A percentile compares a stretch with the other conserved stretches of the same genome.
These are phyloP conservation scores for Minunthozetes semirufus DNA, from an alignment of 2,888 invertebrate genomes.

Conservation along the genomic window DNA sequence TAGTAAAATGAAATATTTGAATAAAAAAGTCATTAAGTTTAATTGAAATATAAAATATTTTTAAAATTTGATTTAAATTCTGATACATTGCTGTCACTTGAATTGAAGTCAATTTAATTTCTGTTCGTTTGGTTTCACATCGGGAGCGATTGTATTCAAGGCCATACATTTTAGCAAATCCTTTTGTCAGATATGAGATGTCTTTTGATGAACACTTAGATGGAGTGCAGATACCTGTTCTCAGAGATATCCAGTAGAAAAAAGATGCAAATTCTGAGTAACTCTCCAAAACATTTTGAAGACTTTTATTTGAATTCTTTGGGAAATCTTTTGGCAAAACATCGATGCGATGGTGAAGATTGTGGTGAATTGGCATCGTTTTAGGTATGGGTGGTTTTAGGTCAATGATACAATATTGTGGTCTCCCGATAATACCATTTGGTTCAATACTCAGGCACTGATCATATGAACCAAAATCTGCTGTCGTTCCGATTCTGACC, in stretches of 20 bases:
- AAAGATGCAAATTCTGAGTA: constrained; percentile 4
- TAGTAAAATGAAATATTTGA: too few species aligned
- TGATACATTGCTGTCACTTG: too few species aligned
- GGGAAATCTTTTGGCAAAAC: constrained; percentile 25
- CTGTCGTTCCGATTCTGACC: not conserved
- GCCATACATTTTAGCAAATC: not conserved
- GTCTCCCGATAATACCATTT: not conserved
- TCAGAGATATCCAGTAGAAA: constrained; percentile 35
- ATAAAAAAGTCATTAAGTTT: too few species aligned
- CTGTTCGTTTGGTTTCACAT: not conserved
- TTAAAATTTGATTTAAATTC: too few species aligned
- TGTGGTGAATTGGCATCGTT: constrained; percentile 29
- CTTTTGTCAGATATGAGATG: constrained; percentile 27
- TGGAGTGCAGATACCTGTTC: constrained; percentile 36
- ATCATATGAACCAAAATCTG: constrained; percentile 30
- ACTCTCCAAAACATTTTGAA: not conserved
- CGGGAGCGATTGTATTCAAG: not conserved
- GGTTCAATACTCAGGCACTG: constrained; percentile 23
- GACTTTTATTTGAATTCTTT: not conserved
- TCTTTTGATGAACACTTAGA: constrained; percentile 34
- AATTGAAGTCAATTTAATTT: too few species aligned
- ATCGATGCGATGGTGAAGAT: constrained; percentile 9
- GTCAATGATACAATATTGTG: constrained; percentile 31
- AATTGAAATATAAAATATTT: too few species aligned
- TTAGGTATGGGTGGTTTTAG: constrained; percentile 13